These are phyloP conservation scores for Rynchops niger DNA, from an alignment of 2,113 vertebrate genomes.

Conservation along the genomic window DNA sequence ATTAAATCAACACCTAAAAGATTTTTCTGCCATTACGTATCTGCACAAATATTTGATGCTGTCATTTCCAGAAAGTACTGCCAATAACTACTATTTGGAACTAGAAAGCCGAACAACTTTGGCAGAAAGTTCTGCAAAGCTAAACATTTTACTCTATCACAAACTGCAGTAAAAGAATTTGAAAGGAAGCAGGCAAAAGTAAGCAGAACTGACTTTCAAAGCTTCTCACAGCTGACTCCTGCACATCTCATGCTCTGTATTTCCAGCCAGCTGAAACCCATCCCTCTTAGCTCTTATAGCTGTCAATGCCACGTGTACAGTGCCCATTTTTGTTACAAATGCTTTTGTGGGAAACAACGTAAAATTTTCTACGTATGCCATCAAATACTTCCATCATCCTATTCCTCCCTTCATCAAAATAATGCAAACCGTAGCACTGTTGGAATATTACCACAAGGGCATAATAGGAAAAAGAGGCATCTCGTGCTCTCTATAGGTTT, in stretches of 20 bases:
- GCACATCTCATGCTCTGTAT: neutral
- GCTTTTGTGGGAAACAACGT: neutral
- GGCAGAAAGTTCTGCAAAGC: conserved; percentile 5
- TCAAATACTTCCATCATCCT: neutral
- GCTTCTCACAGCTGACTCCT: neutral
- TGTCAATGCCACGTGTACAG: neutral
- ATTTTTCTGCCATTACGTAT: neutral
- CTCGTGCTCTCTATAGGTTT: neutral
- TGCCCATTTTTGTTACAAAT: neutral
- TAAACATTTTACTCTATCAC: conserved; percentile 4
- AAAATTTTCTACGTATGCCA: neutral
- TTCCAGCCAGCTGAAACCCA: neutral
- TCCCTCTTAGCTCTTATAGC: neutral
- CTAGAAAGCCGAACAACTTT: neutral
- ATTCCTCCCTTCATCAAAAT: neutral
- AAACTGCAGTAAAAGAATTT: neutral
- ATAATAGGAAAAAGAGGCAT: neutral
- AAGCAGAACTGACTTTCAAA: neutral
- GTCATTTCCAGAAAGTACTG: neutral
- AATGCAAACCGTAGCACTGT: neutral
- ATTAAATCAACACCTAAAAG: neutral
- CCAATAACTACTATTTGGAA: neutral
- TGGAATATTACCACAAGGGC: neutral
- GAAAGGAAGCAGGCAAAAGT: neutral
- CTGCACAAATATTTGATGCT: neutral